phyloP scores from a whole-genome alignment of 2,888 invertebrate species.

The Drosophila parthenogenetica region DNA sequence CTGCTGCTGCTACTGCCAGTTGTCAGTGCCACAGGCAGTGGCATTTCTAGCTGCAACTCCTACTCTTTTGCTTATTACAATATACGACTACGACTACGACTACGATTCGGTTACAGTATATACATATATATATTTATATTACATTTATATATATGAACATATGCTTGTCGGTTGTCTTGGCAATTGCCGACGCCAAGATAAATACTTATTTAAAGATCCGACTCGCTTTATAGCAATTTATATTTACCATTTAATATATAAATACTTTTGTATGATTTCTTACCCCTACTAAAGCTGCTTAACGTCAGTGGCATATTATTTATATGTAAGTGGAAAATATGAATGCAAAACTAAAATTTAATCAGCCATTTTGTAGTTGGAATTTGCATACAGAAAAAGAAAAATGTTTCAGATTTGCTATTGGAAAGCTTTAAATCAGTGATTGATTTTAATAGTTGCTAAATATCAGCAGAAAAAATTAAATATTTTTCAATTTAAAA shows the following conservation, averaged over 20 bases:
- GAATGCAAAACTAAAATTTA: conserved; percentile 1
- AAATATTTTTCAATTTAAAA: too few relatives aligned
- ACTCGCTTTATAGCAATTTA: conserved; percentile 2
- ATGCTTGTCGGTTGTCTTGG: conserved; percentile 1
- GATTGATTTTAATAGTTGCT: too few relatives aligned
- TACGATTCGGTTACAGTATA: not conserved
- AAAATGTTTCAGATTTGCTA: too few relatives aligned
- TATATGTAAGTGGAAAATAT: too few relatives aligned
- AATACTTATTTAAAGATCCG: conserved; percentile 17
- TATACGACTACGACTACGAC: not conserved
- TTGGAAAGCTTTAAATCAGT: too few relatives aligned
- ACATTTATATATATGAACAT: not conserved
- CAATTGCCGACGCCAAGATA: not conserved
- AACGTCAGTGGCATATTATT: too few relatives aligned
- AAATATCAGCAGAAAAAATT: too few relatives aligned
- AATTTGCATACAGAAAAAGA: too few relatives aligned
- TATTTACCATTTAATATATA: conserved; percentile 1
- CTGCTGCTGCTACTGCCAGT: not conserved
- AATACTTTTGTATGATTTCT: too few relatives aligned
- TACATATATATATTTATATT: not conserved
- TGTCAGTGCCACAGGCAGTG: conserved; percentile 9
- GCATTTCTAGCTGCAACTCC: conserved; percentile 9
- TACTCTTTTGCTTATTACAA: conserved; percentile 20
- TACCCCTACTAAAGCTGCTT: too few relatives aligned
- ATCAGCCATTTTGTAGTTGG: too few relatives aligned